Percentiles rank a stretch among this genome's conserved stretches.
Evolutionary conservation across 2,888 invertebrate species (phyloP).

Genomic region (Autographa gamma): DNA sequence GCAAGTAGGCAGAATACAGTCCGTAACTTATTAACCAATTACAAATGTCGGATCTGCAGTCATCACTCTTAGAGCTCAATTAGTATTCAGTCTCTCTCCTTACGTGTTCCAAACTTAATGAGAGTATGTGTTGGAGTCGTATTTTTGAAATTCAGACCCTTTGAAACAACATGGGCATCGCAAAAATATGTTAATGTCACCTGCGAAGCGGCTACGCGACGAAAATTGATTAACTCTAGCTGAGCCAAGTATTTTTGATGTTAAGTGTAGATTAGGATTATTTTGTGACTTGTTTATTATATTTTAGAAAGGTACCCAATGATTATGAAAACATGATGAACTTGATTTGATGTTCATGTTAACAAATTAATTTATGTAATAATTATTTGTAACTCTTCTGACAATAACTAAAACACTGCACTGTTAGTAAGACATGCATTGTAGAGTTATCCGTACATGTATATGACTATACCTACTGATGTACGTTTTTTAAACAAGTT

Average conservation of each 20-base stretch:
- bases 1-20: slow-evolving; percentile 37
- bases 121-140: slow-evolving; percentile 79
- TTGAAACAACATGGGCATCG: slow-evolving; percentile 80
- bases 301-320: slow-evolving; percentile 14
- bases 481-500: too few relatives aligned
- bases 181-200: slow-evolving; percentile 85
- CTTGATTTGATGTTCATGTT: too few relatives aligned
- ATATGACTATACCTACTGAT: too few relatives aligned
- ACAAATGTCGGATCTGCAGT: slow-evolving; percentile 66
- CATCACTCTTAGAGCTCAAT: slow-evolving; percentile 74
- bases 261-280: slow-evolving; percentile 42
- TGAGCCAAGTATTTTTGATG: slow-evolving; percentile 60
- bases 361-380: too few relatives aligned
- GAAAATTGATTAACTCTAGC: slow-evolving; percentile 66
- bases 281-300: slow-evolving; percentile 14
- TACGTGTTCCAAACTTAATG: slow-evolving; percentile 87
- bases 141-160: slow-evolving; percentile 85
- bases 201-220: slow-evolving; percentile 68
- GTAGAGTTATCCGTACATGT: too few relatives aligned
- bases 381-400: too few relatives aligned
- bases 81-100: slow-evolving; percentile 85
- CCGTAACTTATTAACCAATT: slow-evolving; percentile 54
- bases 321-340: too few relatives aligned
- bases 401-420: too few relatives aligned
- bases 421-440: too few relatives aligned